Conservation (phyloP, 2,797 vertebrate genomes). For the Arnoldichthys spilopterus region DNA sequence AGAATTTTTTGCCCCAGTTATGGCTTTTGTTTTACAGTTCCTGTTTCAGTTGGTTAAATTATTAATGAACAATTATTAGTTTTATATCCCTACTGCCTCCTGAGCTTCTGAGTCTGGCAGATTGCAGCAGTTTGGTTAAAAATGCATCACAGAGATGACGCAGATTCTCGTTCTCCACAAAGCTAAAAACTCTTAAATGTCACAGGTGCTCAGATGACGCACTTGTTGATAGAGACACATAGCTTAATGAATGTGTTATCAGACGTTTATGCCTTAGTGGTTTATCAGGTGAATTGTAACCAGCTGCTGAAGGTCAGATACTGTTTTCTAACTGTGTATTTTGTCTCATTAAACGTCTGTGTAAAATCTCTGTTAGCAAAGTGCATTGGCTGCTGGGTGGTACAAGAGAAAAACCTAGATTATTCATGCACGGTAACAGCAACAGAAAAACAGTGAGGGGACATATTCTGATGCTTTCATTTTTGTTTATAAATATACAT, state of each 20-base stretch:
- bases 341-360: neutral
- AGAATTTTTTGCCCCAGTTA: neutral
- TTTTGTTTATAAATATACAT: too few relatives aligned
- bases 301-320: conserved; percentile 5
- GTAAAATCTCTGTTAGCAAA: neutral
- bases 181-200: conserved; percentile 33
- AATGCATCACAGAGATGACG: conserved; percentile 10
- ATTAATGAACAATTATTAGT: conserved; percentile 36
- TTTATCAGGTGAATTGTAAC: neutral
- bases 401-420: neutral
- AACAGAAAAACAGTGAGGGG: too few relatives aligned
- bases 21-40: conserved; percentile 22
- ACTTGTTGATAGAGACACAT: neutral
- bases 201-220: neutral
- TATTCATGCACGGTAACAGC: neutral
- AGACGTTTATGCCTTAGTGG: conserved; percentile 7
- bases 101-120: conserved; percentile 2
- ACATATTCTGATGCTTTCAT: too few relatives aligned
- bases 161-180: conserved; percentile 9
- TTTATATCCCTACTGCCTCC: conserved; percentile 2
- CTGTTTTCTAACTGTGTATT: neutral
- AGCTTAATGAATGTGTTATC: conserved; percentile 30
- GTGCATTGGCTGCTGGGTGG: neutral
- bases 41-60: conserved; percentile 32
- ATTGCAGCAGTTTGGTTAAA: neutral